These are phyloP conservation scores for Mylabris sibirica DNA, from an alignment of 2,888 invertebrate species.

Conservation along the genomic window DNA sequence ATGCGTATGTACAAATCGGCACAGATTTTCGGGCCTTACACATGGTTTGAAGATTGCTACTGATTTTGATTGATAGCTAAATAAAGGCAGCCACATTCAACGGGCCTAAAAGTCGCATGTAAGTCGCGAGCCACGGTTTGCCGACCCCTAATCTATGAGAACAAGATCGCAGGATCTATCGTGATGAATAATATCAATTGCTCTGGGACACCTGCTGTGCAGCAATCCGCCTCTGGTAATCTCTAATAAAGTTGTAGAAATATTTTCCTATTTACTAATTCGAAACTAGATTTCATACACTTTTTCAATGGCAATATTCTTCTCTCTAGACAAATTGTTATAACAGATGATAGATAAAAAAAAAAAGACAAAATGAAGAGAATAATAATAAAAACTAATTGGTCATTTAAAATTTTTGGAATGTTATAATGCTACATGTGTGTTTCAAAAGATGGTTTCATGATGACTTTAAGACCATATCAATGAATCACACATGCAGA, in stretches of 20 bases:
- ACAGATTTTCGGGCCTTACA: too few species aligned
- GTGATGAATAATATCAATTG: too few species aligned
- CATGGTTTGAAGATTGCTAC: too few species aligned
- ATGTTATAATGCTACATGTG: not conserved
- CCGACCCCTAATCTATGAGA: too few species aligned
- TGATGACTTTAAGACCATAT: slow-evolving; percentile 1
- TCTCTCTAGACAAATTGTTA: not conserved
- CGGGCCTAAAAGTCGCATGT: too few species aligned
- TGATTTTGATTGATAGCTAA: too few species aligned
- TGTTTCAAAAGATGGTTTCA: slow-evolving; percentile 6
- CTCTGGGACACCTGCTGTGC: too few species aligned
- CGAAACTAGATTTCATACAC: not conserved
- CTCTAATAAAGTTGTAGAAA: not conserved
- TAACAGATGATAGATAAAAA: slow-evolving; percentile 6
- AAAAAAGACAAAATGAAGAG: not conserved
- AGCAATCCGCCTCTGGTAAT: slow-evolving; percentile 26
- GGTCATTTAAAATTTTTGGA: slow-evolving; percentile 5
- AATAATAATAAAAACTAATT: slow-evolving; percentile 5
- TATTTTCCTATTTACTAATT: not conserved
- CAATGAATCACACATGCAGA: not conserved
- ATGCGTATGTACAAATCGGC: too few species aligned
- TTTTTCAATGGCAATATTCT: not conserved
- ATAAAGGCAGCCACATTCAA: too few species aligned
- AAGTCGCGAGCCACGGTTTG: too few species aligned
- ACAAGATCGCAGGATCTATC: too few species aligned